These are phyloP conservation scores for Pandemis heparana DNA, from an alignment of 2,888 invertebrate species.

Conservation along the genomic window DNA sequence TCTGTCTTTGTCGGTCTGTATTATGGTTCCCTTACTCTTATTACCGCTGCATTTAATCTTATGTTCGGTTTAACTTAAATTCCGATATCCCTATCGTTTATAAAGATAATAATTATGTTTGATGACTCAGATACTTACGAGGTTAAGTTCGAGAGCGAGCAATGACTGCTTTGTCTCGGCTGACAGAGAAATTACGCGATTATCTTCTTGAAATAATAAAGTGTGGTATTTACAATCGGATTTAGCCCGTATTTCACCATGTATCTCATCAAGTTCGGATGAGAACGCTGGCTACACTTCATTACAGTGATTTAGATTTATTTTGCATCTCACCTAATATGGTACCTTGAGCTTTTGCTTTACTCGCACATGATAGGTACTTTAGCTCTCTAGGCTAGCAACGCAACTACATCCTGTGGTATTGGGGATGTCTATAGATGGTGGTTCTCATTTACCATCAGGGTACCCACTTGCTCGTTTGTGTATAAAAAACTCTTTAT, in stretches of 20 bases:
- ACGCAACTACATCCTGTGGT: no score
- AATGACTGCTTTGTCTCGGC: slow-evolving; percentile 23
- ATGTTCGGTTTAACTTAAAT: slow-evolving; percentile 3
- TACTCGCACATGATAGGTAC: no score
- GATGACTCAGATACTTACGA: slow-evolving; percentile 40
- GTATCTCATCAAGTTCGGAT: background rate
- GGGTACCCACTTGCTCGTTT: no score
- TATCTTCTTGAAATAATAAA: slow-evolving; percentile 41
- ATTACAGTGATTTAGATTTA: background rate
- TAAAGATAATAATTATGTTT: slow-evolving; percentile 35
- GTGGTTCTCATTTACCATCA: no score
- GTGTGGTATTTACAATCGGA: slow-evolving; percentile 35
- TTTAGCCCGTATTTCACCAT: slow-evolving; percentile 38
- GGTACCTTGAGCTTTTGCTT: no score
- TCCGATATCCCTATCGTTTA: slow-evolving; percentile 22
- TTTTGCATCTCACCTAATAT: background rate
- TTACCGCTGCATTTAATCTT: background rate
- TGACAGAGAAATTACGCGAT: slow-evolving; percentile 41
- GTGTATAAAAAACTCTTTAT: no score
- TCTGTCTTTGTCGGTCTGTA: background rate
- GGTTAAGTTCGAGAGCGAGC: slow-evolving; percentile 24
- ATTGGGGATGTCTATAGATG: no score
- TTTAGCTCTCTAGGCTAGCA: no score
- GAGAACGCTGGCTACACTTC: background rate
- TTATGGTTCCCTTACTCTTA: background rate